A percentile compares a stretch with the other conserved stretches of the same genome.
Conservation (phyloP, 2,113 vertebrate genomes). For the Heptranchias perlo region DNA sequence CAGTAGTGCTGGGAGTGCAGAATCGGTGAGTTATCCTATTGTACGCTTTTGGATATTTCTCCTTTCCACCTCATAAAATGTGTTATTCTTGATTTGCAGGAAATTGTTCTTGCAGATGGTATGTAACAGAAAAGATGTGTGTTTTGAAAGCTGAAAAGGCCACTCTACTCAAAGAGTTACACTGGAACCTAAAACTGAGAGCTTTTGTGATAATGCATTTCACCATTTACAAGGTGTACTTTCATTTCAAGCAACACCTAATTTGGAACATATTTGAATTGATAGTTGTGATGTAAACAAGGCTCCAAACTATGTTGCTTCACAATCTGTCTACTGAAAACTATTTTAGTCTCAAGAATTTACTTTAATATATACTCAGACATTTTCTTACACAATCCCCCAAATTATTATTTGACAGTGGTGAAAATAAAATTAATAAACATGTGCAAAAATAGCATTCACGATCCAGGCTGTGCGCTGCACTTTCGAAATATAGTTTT, state of each 20-base stretch:
- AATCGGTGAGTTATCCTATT: not conserved
- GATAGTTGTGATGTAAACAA: slow-evolving; percentile 13
- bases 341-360: not conserved
- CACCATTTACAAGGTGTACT: not conserved
- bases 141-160: not conserved
- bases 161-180: not conserved
- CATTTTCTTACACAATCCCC: not conserved
- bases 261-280: not conserved
- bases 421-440: not conserved
- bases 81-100: not conserved
- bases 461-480: not conserved
- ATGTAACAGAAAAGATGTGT: not conserved
- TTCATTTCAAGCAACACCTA: not conserved
- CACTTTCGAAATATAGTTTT: not conserved
- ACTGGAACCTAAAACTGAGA: not conserved
- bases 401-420: not conserved
- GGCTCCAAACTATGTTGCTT: not conserved
- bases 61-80: not conserved
- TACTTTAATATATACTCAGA: not conserved
- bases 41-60: not conserved
- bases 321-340: not conserved
- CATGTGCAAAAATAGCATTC: not conserved
- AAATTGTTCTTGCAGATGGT: not conserved
- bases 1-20: not conserved
- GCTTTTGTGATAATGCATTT: not conserved